Base-by-base conservation (phyloP, 1,140 invertebrate genomes). In the Temnothorax longispinosus region DNA sequence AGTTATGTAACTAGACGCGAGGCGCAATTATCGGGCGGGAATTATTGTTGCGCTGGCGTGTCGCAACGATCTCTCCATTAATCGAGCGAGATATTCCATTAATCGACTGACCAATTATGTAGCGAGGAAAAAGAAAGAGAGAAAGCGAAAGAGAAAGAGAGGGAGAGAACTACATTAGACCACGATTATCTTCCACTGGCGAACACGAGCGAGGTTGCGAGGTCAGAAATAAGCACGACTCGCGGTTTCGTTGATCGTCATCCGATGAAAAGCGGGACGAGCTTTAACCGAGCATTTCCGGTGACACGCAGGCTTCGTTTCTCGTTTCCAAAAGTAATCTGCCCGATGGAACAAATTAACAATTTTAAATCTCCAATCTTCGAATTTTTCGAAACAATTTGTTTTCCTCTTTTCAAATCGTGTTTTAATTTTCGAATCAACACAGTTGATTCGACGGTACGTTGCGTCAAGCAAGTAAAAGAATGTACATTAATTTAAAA, bases 21-120 rank as follows among this genome's bases (percentile, higher is more conserved):
- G 80, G 58, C 86, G 87, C 52, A 91, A 88, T 91, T 89, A 92
- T 88, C 74, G 52, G 60, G 64, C 80, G 71, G 65, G 80, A 58
- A 91, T 89, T 89, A 92, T 92, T 93, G 91, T 92, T 92, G 87
- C 87, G 84, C 69, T 69, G 44, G 84, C 58, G 87, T 92, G 92
- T 92, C 87, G 89, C 89, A 91, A 93, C 71, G 35, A 27, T 89
- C 71, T 89, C 84, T 88, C 54, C 82, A 47, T 90, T 60, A 81
- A 86, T 90, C 88, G 81, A 21, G 32, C 10, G 21, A 69, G 50
- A 72, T 27, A 27, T 65, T 58, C 47, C 47, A 85, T 85, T 78
- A 78, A 65, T 72, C 47, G 87, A 47, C 44, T 60, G 88, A 85
- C 52, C 86, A 86, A 86, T 32, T 32, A 50, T 21, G 32, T 52